Base-by-base conservation (phyloP, 1,140 invertebrate genomes). In the Drosophila orena region DNA sequence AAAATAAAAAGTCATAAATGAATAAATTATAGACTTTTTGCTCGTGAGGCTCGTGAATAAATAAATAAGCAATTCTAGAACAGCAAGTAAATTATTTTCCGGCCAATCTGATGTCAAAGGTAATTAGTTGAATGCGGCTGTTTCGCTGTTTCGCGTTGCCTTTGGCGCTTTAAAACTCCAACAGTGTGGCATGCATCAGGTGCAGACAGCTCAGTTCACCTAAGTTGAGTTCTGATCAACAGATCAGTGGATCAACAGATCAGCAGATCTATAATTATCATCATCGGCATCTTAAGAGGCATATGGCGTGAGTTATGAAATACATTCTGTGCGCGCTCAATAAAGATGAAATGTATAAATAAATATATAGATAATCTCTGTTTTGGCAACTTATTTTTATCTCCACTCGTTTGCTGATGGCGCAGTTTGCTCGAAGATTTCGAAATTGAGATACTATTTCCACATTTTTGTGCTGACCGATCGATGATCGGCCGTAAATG, bases 1-100 rank as follows among this genome's bases (percentile, higher is more conserved):
- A 72, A 78, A 79, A 79, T 73, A 73, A 78, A 59, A 74, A 79
- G 53, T 75, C 49, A 46, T 69, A 75, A 56, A 61, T 73, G 61
- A 66, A 73, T 79, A 76, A 76, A 76, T 76, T 76, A 76, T 73
- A 37, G 10, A 37, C 46, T 75, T 64, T 61, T 74, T 58, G 54
- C 50, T 54, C 49, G 5, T 47, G 49, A 54, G 49, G 35, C 60
- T 58, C 46, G 15, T 64, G 34, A 76, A 76, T 76, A 75, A 74
- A 74, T 75, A 76, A 76, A 76, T 76, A 68, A 76, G 60, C 58
- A 76, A 68, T 76, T 66, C 54, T 68, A 66, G 53, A 34, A 61
- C 40, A 27, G 46, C 49, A 66, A 76, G 73, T 76, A 75, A 76
- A 76, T 76, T 66, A 75, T 76, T 54, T 57, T 62, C 14, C 58